A percentile compares a stretch with the other conserved stretches of the same genome.
Conservation (phyloP, 2,888 invertebrate species). For the Lysandra bellargus region DNA sequence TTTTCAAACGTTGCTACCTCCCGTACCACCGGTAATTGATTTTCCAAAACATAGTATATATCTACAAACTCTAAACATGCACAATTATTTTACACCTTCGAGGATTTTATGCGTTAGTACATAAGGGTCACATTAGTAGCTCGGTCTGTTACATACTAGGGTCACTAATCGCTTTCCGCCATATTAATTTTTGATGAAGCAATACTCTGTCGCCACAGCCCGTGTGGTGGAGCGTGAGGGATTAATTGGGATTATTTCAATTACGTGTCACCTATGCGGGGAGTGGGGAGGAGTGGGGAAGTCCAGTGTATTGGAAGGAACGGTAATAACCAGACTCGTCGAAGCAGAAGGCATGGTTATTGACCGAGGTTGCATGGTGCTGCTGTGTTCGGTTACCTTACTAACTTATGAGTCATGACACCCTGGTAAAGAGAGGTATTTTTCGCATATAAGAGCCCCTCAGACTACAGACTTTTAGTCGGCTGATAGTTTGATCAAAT, state of each 20-base stretch:
- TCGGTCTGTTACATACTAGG: neutral
- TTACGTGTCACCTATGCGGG: slow-evolving; percentile 41
- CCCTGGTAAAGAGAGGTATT: no score
- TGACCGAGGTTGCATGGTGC: neutral
- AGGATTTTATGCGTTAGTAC: no score
- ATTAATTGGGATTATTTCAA: slow-evolving; percentile 43
- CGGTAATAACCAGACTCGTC: slow-evolving; percentile 44
- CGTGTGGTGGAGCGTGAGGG: slow-evolving; percentile 37
- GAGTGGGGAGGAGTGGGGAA: slow-evolving; percentile 42
- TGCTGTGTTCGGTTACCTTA: neutral
- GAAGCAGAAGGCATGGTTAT: slow-evolving; percentile 3
- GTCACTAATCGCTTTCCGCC: slow-evolving; percentile 2
- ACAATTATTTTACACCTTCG: no score
- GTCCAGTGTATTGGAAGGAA: slow-evolving; percentile 60
- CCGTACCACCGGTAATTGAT: no score
- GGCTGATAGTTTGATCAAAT: no score
- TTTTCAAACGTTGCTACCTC: no score
- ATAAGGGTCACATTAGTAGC: no score
- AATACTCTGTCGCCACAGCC: slow-evolving; percentile 14
- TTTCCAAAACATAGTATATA: no score
- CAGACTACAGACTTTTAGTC: no score
- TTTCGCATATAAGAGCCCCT: no score
- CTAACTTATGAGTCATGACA: neutral
- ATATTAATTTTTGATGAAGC: slow-evolving; percentile 1
- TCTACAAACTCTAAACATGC: no score